These are phyloP conservation scores for Odontocolon sp. DNA, from an alignment of 2,888 invertebrate genomes.

Conservation along the genomic window DNA sequence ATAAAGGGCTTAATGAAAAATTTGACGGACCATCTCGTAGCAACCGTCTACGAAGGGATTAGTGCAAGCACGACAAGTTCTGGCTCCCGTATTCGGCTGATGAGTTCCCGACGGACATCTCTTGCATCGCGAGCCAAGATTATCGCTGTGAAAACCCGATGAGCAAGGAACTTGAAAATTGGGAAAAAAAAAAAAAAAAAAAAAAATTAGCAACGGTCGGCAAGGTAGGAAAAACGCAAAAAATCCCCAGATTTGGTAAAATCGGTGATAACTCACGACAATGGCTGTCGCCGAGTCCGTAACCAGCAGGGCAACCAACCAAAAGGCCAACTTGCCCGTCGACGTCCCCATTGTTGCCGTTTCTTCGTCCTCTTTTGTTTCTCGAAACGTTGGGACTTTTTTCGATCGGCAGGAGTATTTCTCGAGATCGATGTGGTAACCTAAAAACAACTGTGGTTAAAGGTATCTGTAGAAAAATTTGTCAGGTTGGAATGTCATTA, in stretches of 20 bases:
- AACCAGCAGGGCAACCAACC: conserved; percentile 74
- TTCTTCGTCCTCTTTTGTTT: conserved; percentile 62
- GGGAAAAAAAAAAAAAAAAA: background rate
- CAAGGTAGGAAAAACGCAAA: conserved; percentile 19
- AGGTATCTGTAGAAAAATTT: conserved; percentile 72
- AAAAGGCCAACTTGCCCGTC: conserved; percentile 70
- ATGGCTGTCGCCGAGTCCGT: conserved; percentile 71
- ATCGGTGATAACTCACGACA: conserved; percentile 66
- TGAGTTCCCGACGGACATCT: conserved; percentile 71
- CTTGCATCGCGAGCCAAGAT: conserved; percentile 71
- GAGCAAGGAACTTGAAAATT: conserved; percentile 75
- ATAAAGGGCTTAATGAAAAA: background rate
- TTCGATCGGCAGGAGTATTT: conserved; percentile 68
- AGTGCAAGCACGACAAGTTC: conserved; percentile 71
- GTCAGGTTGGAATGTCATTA: conserved; percentile 54
- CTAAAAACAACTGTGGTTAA: conserved; percentile 77
- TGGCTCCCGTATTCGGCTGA: conserved; percentile 71
- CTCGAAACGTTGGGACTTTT: conserved; percentile 36
- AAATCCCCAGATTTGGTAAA: conserved; percentile 34
- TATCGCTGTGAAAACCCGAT: conserved; percentile 72
- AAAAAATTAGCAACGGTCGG: background rate
- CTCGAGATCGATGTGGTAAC: conserved; percentile 67
- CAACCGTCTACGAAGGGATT: conserved; percentile 74
- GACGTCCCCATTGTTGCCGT: conserved; percentile 61
- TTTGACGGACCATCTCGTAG: conserved; percentile 68